phyloP scores from a whole-genome alignment of 2,113 vertebrate species.

The Irena cyanogastra region DNA sequence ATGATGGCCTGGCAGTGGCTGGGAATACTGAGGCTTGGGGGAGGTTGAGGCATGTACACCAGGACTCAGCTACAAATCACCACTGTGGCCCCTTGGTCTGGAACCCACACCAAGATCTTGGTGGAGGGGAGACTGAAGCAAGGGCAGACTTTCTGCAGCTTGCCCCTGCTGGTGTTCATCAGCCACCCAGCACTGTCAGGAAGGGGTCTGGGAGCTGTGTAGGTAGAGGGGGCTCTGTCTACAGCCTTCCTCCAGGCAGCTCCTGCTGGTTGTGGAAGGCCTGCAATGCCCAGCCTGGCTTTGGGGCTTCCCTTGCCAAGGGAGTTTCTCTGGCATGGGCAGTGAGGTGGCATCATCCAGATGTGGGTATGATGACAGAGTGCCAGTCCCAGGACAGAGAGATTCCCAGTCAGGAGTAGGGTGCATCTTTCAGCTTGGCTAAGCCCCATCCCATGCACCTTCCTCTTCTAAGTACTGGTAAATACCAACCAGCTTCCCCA shows the following conservation, averaged over 20 bases:
- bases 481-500: background rate
- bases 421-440: background rate
- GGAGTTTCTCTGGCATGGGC: background rate
- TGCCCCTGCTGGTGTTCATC: background rate
- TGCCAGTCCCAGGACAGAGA: fast-evolving
- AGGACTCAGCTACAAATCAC: background rate
- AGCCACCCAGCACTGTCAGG: background rate
- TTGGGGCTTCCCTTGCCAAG: background rate
- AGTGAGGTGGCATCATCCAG: background rate
- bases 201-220: background rate
- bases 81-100: background rate
- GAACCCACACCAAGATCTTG: background rate
- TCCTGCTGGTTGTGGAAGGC: background rate
- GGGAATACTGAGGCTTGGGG: background rate
- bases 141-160: background rate
- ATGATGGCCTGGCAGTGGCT: background rate
- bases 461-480: background rate
- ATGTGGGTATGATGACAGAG: background rate
- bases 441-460: background rate
- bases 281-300: background rate
- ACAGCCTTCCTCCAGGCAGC: background rate
- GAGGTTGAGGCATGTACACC: background rate
- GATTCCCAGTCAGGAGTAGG: background rate
- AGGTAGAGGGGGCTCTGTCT: background rate
- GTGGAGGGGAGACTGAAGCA: background rate